Evolutionary conservation across 1,140 invertebrate species (phyloP).

Genomic region (Lanistes nyassanus): DNA sequence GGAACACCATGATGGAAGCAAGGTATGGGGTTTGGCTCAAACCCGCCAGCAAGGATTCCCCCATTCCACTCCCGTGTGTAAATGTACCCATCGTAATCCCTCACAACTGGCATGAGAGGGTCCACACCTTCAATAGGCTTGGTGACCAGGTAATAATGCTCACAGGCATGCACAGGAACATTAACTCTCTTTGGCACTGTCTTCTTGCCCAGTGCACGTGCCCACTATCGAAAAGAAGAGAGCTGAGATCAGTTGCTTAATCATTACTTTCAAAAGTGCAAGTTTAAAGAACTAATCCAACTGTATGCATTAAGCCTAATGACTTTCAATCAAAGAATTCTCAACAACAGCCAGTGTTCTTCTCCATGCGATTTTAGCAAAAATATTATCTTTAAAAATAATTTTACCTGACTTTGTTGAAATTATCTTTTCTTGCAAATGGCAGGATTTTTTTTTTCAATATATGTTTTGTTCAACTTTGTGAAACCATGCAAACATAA

Average conservation of each 20-base stretch:
- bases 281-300: background rate
- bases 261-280: background rate
- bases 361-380: too few species aligned
- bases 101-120: slow-evolving; percentile 75
- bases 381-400: too few species aligned
- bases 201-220: slow-evolving; percentile 80
- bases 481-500: too few species aligned
- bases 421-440: too few species aligned
- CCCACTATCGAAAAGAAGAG: slow-evolving; percentile 70
- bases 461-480: background rate
- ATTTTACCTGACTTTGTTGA: background rate
- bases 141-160: slow-evolving; percentile 92
- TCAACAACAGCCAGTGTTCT: too few species aligned
- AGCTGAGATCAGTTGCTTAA: background rate
- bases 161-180: slow-evolving; percentile 91
- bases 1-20: slow-evolving; percentile 80
- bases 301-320: too few species aligned
- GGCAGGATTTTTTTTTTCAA: background rate
- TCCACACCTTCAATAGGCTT: slow-evolving; percentile 74
- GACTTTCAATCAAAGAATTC: too few species aligned
- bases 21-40: slow-evolving; percentile 86
- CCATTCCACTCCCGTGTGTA: slow-evolving; percentile 82
- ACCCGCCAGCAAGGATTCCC: slow-evolving; percentile 82
- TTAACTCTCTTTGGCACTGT: slow-evolving; percentile 83
- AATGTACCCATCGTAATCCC: slow-evolving; percentile 89